These are phyloP conservation scores for Anastatus disparis DNA, from an alignment of 1,140 invertebrate species.

Conservation along the genomic window DNA sequence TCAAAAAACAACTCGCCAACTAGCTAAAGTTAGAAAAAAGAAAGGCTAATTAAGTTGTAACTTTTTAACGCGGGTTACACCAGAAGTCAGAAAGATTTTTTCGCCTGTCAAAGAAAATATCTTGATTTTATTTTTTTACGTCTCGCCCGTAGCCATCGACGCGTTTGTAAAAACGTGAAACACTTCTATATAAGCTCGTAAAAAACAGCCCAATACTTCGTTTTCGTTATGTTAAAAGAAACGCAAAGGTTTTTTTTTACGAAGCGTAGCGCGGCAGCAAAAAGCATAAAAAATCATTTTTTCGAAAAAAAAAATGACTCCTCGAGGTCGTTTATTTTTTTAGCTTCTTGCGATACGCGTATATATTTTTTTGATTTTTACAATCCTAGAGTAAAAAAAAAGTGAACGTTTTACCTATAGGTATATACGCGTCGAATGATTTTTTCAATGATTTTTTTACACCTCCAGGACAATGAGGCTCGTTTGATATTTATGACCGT, in stretches of 20 bases:
- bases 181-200: background rate
- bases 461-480: constrained; percentile 48
- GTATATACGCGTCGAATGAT: constrained; percentile 16
- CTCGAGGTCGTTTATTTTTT: background rate
- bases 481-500: constrained; percentile 52
- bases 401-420: no score
- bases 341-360: background rate
- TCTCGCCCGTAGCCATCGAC: background rate
- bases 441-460: constrained; percentile 58
- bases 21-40: no score
- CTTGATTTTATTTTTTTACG: background rate
- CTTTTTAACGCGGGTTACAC: no score
- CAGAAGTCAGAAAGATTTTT: no score
- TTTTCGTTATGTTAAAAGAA: background rate
- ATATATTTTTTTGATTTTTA: no score
- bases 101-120: no score
- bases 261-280: background rate
- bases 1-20: no score
- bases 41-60: no score
- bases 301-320: constrained; percentile 5
- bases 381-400: background rate
- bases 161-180: background rate
- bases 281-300: background rate
- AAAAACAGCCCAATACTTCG: background rate
- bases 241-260: background rate